Base-by-base conservation (phyloP, 2,113 vertebrate genomes). In the Todiramphus chloris region DNA sequence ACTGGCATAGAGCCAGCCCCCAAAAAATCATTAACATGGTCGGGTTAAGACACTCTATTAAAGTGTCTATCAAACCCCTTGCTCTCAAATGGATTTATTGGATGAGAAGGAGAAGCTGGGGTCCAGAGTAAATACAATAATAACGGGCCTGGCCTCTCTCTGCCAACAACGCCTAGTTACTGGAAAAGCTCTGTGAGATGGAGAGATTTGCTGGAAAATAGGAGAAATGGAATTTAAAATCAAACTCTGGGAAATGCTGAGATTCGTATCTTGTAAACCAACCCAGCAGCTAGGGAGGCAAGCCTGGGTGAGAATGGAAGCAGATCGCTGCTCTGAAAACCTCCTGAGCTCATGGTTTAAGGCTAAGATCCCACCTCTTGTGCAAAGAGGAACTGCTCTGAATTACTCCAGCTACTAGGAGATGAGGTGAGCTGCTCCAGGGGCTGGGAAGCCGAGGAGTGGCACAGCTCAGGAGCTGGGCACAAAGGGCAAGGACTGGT, bases 21-120 rank as follows among this genome's bases (percentile, higher is more conserved):
- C 48, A 75, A 69, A 58, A 97, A 97, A 97, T 98, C 97, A 97
- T 97, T 98, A 97, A 97, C 94, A 97, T 87, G 81, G 97, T 94
- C 97, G 92, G 94, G 97, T 97, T 97, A 97, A 97, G 83, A 53
- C 51, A 53, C 95, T 97, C 97, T 97, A 94, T 97, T 97, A 97
- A 97, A 97, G 92, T 97, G 95, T 97, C 97, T 89, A 94, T 98
- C 98, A 98, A 97, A 97, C 8, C 13, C 64, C 83, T 94, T 87
- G 83, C 92, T 97, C 91, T 97, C 72, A 96, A 96, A 98, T 98
- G 94, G 97, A 98, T 98, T 98, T 98, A 98, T 97, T 95, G 97
- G 96, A 97, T 84, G 90, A 76, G 88, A 67, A 94, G 88, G 86
- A 91, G 77, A 95, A 94, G 90, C 79, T 64, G 74, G 64, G 91